Evolutionary conservation across 2,797 vertebrate species (phyloP).

Genomic region (Ataeniobius toweri): DNA sequence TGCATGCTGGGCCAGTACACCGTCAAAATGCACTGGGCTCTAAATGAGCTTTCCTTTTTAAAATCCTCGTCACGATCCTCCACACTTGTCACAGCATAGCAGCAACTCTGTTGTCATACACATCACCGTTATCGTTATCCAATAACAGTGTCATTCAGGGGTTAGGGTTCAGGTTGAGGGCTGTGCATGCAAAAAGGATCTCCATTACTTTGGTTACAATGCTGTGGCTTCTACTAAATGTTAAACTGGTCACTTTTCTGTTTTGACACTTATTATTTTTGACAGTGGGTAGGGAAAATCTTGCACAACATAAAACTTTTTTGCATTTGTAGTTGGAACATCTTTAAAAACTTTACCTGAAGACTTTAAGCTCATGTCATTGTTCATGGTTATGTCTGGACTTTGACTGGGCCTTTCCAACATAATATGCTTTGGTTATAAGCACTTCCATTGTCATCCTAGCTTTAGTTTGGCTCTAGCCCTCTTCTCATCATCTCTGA

Average conservation of each 20-base stretch:
- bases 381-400: not conserved
- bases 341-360: not conserved
- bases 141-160: conserved; percentile 45
- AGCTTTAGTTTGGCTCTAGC: not conserved
- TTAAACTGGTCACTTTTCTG: conserved; percentile 30
- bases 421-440: not conserved
- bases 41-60: conserved; percentile 45
- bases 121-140: conserved; percentile 49
- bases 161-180: conserved; percentile 52
- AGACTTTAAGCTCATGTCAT: too few species aligned
- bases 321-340: not conserved
- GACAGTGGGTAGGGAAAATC: not conserved
- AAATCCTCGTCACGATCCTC: conserved; percentile 53
- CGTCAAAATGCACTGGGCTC: conserved; percentile 25
- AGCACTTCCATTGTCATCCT: not conserved
- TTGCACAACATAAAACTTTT: not conserved
- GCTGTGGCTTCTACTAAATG: conserved; percentile 35
- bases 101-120: conserved; percentile 44
- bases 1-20: conserved; percentile 36
- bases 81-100: conserved; percentile 51
- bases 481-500: not conserved
- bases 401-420: not conserved
- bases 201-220: conserved; percentile 20
- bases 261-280: conserved; percentile 36
- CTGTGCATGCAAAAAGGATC: conserved; percentile 29